A percentile compares a stretch with the other conserved stretches of the same genome.
phyloP scores from a whole-genome alignment of 2,113 vertebrate species.

The Capricornis sumatraensis region DNA sequence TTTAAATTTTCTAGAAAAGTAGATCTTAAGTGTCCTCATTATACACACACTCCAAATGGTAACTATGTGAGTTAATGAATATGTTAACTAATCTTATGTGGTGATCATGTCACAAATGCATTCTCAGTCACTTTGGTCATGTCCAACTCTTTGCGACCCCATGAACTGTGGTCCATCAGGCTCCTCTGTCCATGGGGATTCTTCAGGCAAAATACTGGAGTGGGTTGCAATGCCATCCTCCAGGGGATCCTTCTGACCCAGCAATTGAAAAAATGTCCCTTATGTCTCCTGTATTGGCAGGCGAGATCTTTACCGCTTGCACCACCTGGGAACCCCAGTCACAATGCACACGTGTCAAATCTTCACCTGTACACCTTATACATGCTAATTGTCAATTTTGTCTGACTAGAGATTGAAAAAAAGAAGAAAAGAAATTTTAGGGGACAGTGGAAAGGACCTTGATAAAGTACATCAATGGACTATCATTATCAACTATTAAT shows the following conservation, averaged over 20 bases:
- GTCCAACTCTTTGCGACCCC: too few relatives aligned
- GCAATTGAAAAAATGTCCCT: too few relatives aligned
- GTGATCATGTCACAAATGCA: neutral
- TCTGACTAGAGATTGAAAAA: neutral
- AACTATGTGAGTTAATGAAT: neutral
- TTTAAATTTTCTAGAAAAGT: neutral
- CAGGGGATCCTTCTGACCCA: too few relatives aligned
- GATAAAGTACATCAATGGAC: neutral
- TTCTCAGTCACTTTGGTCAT: too few relatives aligned
- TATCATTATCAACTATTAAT: neutral
- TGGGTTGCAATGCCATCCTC: too few relatives aligned
- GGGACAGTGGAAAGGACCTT: neutral
- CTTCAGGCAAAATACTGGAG: too few relatives aligned
- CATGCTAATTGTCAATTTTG: neutral
- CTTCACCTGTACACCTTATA: neutral
- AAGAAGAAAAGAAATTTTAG: neutral
- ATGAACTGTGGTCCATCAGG: too few relatives aligned
- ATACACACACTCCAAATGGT: neutral
- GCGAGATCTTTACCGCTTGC: too few relatives aligned
- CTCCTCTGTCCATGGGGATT: too few relatives aligned
- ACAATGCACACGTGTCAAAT: neutral
- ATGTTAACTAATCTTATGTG: neutral
- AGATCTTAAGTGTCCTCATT: neutral
- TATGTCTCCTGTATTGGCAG: too few relatives aligned
- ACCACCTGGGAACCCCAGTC: too few relatives aligned